A percentile compares a stretch with the other conserved stretches of the same genome.
Conservation (phyloP, 2,113 vertebrate genomes). For the Ceratotherium simum region DNA sequence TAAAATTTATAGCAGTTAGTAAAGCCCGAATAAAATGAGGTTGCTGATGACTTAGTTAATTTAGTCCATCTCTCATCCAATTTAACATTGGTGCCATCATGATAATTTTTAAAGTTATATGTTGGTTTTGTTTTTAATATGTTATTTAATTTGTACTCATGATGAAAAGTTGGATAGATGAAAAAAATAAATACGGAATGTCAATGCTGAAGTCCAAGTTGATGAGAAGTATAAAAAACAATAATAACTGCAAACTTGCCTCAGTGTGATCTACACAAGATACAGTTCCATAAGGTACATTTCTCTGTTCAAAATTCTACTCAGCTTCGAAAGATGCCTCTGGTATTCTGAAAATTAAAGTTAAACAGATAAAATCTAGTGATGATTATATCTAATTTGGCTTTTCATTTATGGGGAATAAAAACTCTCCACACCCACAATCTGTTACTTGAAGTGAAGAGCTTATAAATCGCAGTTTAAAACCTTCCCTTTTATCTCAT, state of each 20-base stretch:
- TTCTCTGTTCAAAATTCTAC: constrained; percentile 44
- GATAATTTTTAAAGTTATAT: not conserved
- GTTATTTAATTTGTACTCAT: not conserved
- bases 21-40: not conserved
- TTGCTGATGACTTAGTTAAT: not conserved
- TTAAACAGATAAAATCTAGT: constrained; percentile 62
- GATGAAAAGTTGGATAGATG: not conserved
- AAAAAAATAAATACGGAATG: not conserved
- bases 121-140: constrained; percentile 16
- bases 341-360: constrained; percentile 69
- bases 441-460: constrained; percentile 64
- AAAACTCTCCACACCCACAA: constrained; percentile 63
- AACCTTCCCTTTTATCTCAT: constrained; percentile 52
- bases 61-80: not conserved
- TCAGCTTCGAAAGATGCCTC: constrained; percentile 33
- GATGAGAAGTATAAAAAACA: not conserved
- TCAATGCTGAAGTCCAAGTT: not conserved
- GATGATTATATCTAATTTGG: constrained; percentile 69
- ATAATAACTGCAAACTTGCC: not conserved
- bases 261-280: not conserved
- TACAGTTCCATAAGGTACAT: not conserved
- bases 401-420: constrained; percentile 67
- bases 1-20: not conserved
- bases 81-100: not conserved
- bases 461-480: constrained; percentile 46